Evolutionary conservation across 2,888 invertebrate genomes (phyloP).

Genomic region (Synanthedon formicaeformis): DNA sequence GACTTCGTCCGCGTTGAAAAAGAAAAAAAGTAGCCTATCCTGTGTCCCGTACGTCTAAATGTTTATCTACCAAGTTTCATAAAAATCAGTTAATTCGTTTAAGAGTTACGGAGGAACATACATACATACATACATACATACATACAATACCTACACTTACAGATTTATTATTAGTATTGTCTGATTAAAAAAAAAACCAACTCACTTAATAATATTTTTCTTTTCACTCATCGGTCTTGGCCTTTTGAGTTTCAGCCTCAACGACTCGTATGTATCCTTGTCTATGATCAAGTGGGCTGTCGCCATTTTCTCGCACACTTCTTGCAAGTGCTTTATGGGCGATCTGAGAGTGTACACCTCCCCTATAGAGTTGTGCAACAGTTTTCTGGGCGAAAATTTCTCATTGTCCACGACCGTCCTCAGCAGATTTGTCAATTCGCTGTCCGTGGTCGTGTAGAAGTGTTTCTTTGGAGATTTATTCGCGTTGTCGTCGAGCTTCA

Average conservation of each 20-base stretch:
- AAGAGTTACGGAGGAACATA: too few relatives aligned
- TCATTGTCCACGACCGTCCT: neutral
- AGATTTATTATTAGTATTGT: too few relatives aligned
- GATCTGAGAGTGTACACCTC: conserved; percentile 17
- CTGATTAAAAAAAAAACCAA: conserved; percentile 5
- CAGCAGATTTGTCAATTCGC: neutral
- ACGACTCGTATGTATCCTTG: conserved; percentile 13
- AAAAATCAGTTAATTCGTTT: too few relatives aligned
- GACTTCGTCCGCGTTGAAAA: too few relatives aligned
- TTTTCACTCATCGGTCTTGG: conserved; percentile 43
- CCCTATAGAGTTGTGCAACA: neutral
- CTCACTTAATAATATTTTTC: conserved; percentile 42
- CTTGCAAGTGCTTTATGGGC: conserved; percentile 31
- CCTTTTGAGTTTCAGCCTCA: conserved; percentile 26
- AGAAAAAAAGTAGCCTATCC: too few relatives aligned
- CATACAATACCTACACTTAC: too few relatives aligned
- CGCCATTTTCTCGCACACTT: conserved; percentile 18
- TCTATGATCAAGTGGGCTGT: conserved; percentile 9
- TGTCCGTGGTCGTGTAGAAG: neutral
- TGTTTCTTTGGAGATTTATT: neutral
- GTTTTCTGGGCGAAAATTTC: neutral
- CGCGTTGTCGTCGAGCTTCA: neutral
- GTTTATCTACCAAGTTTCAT: too few relatives aligned
- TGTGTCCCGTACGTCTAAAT: too few relatives aligned
- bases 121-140: too few relatives aligned